Base-by-base conservation (phyloP, 2,113 vertebrate species). In the Xiphias gladius region DNA sequence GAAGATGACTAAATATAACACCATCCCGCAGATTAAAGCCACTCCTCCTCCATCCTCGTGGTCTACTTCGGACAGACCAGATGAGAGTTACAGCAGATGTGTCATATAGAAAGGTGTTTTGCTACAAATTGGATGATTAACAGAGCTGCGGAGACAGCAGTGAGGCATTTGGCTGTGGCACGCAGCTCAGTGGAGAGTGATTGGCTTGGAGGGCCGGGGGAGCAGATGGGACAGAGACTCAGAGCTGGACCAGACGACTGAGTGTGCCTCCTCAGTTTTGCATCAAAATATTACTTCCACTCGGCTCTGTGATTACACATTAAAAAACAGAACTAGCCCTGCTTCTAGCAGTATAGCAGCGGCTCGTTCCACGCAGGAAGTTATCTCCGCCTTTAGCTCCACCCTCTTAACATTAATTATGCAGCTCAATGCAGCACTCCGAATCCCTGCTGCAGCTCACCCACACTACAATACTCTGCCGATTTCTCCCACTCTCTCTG, bases 351-450 rank as follows among this genome's bases (percentile, higher is more conserved):
- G 70, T 17, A 55, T 76, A 67, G 70, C 72, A 76, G 83, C 79
- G 9, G 66, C 86, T 84, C 52, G 43, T 13, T 83, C 83, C 85
- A 88, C 82, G 76, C 48, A 67, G 80, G 65, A 86, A 83, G 58
- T 86, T 93, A 79, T 89, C 89, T 55, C 87, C 81, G 71, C 90
- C 93, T 90, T 78, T 85, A 55, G 93, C 92, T 91, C 93, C 94
- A 62, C 93, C 93, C 91, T 78, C 89, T 87, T 71, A 58, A 89
- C 90, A 94, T 95, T 93, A 95, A 95, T 95, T 95, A 95, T 95
- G 94, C 94, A 95, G 92, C 93, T 94, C 93, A 94, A 94, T 95
- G 94, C 94, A 95, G 94, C 93, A 95, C 91, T 95, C 93, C n/a
- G 83, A 90, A 80, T 89, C 91, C 88, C 80, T 77, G 74, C 92